phyloP scores from a whole-genome alignment of 2,113 vertebrate species.

The Anolis sagrei region DNA sequence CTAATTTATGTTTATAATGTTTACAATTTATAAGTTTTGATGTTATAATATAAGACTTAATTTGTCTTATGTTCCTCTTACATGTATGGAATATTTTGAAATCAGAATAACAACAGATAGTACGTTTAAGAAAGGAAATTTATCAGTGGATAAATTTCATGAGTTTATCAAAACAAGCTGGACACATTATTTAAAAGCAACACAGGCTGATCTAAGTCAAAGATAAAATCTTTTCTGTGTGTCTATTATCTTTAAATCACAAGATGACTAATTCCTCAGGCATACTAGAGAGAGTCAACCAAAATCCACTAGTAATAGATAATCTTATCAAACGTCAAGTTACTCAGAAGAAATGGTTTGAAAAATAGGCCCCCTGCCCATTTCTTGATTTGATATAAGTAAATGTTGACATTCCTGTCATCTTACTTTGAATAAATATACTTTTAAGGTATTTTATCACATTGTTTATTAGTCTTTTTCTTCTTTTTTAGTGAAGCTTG shows the following conservation, averaged over 20 bases:
- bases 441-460: conserved; percentile 43
- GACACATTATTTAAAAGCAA: conserved; percentile 64
- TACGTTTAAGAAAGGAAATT: conserved; percentile 75
- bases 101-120: conserved; percentile 61
- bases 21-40: background rate
- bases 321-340: conserved; percentile 80
- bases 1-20: background rate
- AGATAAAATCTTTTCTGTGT: conserved; percentile 72
- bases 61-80: background rate
- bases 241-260: conserved; percentile 79
- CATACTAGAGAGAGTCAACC: conserved; percentile 70
- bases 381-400: conserved; percentile 69
- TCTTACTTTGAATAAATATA: conserved; percentile 52
- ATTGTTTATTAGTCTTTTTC: conserved; percentile 52
- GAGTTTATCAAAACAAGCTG: conserved; percentile 72
- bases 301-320: conserved; percentile 76
- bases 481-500: conserved; percentile 45
- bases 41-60: conserved; percentile 16
- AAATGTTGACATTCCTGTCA: conserved; percentile 53
- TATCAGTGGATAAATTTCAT: conserved; percentile 74
- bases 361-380: conserved; percentile 71
- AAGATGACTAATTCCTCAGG: conserved; percentile 73
- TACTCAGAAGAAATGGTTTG: conserved; percentile 73
- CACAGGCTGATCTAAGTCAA: conserved; percentile 70
- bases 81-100: conserved; percentile 55